phyloP scores from a whole-genome alignment of 2,113 vertebrate genomes.

The Phocoena sinus region DNA sequence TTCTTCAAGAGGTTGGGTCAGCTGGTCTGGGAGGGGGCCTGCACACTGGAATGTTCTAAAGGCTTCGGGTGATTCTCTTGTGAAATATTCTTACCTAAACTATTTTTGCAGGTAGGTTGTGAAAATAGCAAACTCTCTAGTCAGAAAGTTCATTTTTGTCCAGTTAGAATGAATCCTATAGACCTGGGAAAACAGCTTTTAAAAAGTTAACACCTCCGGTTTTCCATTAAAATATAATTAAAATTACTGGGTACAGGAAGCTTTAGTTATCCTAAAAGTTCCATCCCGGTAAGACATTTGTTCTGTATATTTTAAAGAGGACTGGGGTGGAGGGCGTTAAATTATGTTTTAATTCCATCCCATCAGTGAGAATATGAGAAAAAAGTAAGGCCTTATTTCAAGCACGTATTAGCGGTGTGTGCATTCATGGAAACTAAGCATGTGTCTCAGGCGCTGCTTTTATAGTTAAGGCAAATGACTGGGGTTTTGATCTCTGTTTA shows the following conservation, averaged over 20 bases:
- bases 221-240: not conserved
- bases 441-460: not conserved
- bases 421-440: not conserved
- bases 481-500: not conserved
- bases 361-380: not conserved
- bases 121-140: not conserved
- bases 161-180: not conserved
- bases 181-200: not conserved
- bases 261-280: not conserved
- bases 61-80: not conserved
- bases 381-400: not conserved
- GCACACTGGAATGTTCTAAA: not conserved
- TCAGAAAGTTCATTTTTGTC: not conserved
- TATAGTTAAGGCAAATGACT: not conserved
- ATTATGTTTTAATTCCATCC: not conserved
- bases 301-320: not conserved
- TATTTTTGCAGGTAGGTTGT: not conserved
- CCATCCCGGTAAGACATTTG: fast-evolving
- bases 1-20: not conserved
- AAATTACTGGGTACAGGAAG: not conserved
- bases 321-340: not conserved
- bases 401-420: fast-evolving
- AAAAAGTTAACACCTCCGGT: not conserved
- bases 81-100: not conserved
- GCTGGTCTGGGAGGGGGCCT: not conserved